These are phyloP conservation scores for Pachydiplax longipennis DNA, from an alignment of 2,888 invertebrate genomes.

Conservation along the genomic window DNA sequence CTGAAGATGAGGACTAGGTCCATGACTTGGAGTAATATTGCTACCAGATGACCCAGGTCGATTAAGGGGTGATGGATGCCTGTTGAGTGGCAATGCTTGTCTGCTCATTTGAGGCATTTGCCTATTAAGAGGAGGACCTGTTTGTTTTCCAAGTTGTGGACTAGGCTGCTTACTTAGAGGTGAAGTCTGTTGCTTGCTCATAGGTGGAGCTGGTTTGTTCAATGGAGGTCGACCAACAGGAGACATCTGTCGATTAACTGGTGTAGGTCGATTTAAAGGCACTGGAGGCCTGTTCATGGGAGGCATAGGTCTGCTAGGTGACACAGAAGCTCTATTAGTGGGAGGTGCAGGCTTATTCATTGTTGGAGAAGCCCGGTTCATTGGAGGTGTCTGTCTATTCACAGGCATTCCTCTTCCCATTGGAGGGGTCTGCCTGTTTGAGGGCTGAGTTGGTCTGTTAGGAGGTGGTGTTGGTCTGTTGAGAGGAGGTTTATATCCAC, in stretches of 20 bases:
- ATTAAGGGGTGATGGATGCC: neutral
- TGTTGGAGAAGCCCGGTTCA: neutral
- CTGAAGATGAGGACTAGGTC: neutral
- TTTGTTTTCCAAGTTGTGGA: neutral
- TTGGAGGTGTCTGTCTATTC: neutral
- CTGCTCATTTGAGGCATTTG: neutral
- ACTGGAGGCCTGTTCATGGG: neutral
- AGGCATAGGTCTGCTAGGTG: neutral
- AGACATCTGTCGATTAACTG: slow-evolving; percentile 1
- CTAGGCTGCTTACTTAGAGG: slow-evolving; percentile 8
- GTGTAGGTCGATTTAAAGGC: neutral
- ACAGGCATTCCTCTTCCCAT: neutral
- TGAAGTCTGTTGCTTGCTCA: neutral
- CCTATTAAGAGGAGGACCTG: neutral
- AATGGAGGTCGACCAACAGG: neutral
- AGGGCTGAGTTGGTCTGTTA: neutral
- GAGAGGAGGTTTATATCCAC: neutral
- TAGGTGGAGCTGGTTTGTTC: neutral
- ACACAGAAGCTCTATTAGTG: neutral
- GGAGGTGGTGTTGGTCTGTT: neutral
- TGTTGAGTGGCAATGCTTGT: neutral
- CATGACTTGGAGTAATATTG: neutral
- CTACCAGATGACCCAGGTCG: neutral
- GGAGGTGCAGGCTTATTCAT: neutral
- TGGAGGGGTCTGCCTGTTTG: neutral